Conservation (phyloP, 1,140 invertebrate genomes). For the Asobara japonica region DNA sequence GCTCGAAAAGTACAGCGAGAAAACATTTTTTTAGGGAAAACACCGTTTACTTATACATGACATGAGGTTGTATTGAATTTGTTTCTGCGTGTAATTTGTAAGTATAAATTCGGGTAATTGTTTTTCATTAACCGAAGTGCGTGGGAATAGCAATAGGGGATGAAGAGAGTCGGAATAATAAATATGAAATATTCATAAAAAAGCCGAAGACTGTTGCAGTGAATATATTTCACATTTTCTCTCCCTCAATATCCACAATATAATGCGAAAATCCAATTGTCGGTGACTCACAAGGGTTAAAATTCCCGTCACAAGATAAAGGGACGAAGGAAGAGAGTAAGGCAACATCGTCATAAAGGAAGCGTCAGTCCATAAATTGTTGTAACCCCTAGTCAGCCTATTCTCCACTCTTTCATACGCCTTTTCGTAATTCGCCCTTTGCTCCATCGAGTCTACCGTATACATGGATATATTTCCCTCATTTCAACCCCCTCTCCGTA, state of each 20-base stretch:
- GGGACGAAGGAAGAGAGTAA: slow-evolving; percentile 14
- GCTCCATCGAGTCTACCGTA: slow-evolving; percentile 17
- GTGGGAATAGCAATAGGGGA: too few relatives aligned
- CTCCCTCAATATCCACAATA: not conserved
- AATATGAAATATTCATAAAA: not conserved
- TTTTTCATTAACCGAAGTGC: too few relatives aligned
- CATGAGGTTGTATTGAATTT: too few relatives aligned
- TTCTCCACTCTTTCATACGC: not conserved
- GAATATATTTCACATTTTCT: not conserved
- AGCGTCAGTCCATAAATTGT: slow-evolving; percentile 65
- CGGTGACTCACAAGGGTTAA: slow-evolving; percentile 57
- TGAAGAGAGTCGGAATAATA: too few relatives aligned
- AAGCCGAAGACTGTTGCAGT: not conserved
- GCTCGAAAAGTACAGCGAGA: too few relatives aligned
- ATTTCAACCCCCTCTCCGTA: not conserved
- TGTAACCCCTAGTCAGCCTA: slow-evolving; percentile 38
- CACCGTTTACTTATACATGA: too few relatives aligned
- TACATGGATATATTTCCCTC: not conserved
- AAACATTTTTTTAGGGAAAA: too few relatives aligned
- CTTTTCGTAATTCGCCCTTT: slow-evolving; percentile 13
- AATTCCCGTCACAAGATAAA: slow-evolving; percentile 54
- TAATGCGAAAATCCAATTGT: slow-evolving; percentile 12
- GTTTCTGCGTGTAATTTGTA: too few relatives aligned
- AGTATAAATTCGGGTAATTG: too few relatives aligned
- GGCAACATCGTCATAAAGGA: slow-evolving; percentile 59